Evolutionary conservation across 2,113 vertebrate species (phyloP), one percentile per base, ranked within the genome.

Genomic region (Micromys minutus): DNA sequence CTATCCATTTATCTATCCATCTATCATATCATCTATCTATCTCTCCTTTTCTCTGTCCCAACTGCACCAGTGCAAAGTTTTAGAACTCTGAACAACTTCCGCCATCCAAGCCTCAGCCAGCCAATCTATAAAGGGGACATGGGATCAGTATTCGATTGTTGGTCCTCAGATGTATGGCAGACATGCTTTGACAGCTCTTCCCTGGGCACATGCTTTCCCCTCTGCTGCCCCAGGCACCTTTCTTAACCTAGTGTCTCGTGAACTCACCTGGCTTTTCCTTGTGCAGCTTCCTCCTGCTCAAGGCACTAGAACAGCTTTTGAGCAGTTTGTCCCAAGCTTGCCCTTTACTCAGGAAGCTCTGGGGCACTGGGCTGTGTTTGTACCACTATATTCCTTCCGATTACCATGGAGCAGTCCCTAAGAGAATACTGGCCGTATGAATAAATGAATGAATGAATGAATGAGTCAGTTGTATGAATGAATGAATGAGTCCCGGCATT

Each of bases 391-490:
- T 83, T 67, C 86, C 72, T 34, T 12, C 13, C 69, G 36, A 55
- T 75, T 42, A 45, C 72, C 67, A 55, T 15, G 3, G 0, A 69
- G 39, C 52, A 47, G 81, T 39, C 1, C 31, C 74, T 55, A 19
- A 26, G 80, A 79, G 72, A 57, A 67, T 26, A 57, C 42, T 72
- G 65, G 24, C 31, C 10, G 50, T 10, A 50, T 63, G 50, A 47
- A 50, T 89, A 89, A 95, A 57, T 89, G 85, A 87, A 87, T 65
- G 59, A 50, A 61, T 63, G 55, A 75, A 4, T 50, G 42, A 59
- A 34, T 75, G 55, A 81, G 31, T 59, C n/a, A 93, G 55, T n/a
- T n/a, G n/a, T n/a, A n/a, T 50, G 50, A 50, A 50, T 50, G 50
- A 50, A 50, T 50, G 50, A 50, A 50, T 50, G 50, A 50, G 10